Evolutionary conservation across 2,113 vertebrate species (phyloP).

Genomic region (Malurus elegans): DNA sequence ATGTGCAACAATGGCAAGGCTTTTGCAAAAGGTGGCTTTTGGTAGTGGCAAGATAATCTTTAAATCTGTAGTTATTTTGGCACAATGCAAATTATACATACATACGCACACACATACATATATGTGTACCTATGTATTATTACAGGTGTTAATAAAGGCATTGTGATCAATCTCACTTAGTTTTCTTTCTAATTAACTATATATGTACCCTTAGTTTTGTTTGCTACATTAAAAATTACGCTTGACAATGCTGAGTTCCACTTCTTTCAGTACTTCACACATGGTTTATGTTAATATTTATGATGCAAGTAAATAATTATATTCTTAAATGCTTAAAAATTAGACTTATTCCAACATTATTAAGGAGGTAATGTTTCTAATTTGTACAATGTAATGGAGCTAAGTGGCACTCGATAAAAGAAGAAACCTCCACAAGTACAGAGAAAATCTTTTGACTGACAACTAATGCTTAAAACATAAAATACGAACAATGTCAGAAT

Average conservation of each 20-base stretch:
- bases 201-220: not conserved
- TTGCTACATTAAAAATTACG: not conserved
- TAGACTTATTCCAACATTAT: constrained; percentile 51
- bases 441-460: constrained; percentile 1
- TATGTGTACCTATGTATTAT: not conserved
- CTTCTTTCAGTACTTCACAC: not conserved
- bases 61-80: not conserved
- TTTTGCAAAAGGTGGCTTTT: not conserved
- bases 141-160: not conserved
- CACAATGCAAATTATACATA: not conserved
- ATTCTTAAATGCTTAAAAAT: constrained; percentile 65
- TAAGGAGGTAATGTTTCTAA: constrained; percentile 60
- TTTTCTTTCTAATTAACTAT: not conserved
- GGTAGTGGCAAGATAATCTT: not conserved
- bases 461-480: constrained; percentile 40
- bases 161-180: not conserved
- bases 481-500: constrained; percentile 44
- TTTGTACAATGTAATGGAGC: constrained; percentile 14
- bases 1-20: constrained; percentile 18
- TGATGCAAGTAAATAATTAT: constrained; percentile 63
- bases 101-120: no score
- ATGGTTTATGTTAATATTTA: constrained; percentile 60
- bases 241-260: not conserved
- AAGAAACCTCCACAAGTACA: constrained; percentile 36
- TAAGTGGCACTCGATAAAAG: constrained; percentile 46